Conservation (phyloP, 2,888 invertebrate genomes). For the Dugesia japonica region DNA sequence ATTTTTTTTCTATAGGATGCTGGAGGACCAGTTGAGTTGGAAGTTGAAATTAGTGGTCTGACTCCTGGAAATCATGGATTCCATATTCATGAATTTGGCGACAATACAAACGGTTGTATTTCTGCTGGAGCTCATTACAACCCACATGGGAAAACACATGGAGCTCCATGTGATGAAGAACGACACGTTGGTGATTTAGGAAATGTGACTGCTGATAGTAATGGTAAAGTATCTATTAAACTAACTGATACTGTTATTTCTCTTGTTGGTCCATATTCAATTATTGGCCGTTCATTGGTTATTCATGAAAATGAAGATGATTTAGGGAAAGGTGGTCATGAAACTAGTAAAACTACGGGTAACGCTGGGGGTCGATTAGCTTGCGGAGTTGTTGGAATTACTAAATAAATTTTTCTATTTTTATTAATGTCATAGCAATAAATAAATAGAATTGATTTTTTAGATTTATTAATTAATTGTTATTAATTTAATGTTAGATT, state of each 20-base stretch:
- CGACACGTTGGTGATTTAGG: conserved; percentile 76
- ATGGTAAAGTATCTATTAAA: conserved; percentile 40
- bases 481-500: too few species aligned
- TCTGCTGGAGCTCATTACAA: conserved; percentile 86
- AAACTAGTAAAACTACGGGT: conserved; percentile 76
- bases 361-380: conserved; percentile 78
- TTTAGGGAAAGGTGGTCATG: conserved; percentile 75
- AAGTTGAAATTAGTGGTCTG: conserved; percentile 66
- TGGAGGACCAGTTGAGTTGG: conserved; percentile 48
- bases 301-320: conserved; percentile 82
- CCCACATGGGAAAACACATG: conserved; percentile 65
- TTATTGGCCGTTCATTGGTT: conserved; percentile 47
- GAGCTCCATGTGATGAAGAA: conserved; percentile 58
- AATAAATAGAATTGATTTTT: too few species aligned
- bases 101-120: conserved; percentile 76
- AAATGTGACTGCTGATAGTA: conserved; percentile 41
- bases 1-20: not conserved
- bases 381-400: conserved; percentile 70
- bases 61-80: conserved; percentile 67
- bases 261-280: conserved; percentile 42
- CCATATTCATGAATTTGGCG: conserved; percentile 88
- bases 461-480: too few species aligned
- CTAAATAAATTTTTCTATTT: conserved; percentile 43
- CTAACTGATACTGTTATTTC: conserved; percentile 41
- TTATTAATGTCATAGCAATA: too few species aligned